Conservation (phyloP, 1,140 invertebrate genomes). For the Aphis craccivora region DNA sequence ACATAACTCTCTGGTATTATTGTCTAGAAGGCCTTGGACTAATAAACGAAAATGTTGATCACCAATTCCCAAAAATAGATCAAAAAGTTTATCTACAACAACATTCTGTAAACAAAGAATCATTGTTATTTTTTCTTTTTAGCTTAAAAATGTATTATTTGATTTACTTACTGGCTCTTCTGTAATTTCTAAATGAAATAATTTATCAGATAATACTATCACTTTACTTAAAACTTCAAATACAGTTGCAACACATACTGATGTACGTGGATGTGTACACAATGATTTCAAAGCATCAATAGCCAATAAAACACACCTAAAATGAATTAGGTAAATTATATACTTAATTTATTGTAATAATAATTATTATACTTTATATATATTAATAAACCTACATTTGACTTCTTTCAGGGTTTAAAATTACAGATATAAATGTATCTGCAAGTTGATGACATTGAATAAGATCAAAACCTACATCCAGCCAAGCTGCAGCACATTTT, state of each 20-base stretch:
- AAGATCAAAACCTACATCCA: slow-evolving; percentile 55
- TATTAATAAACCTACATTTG: slow-evolving; percentile 32
- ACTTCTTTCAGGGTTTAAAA: slow-evolving; percentile 54
- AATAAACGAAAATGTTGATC: slow-evolving; percentile 74
- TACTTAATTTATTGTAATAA: not conserved
- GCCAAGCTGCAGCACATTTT: slow-evolving; percentile 53
- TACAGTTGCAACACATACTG: slow-evolving; percentile 42
- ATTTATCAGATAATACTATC: slow-evolving; percentile 53
- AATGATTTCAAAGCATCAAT: slow-evolving; percentile 56
- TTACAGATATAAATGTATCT: slow-evolving; percentile 54
- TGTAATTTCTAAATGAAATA: slow-evolving; percentile 52
- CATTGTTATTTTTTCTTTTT: not conserved
- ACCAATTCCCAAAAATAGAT: slow-evolving; percentile 71
- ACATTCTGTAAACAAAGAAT: slow-evolving; percentile 64
- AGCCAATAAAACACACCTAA: slow-evolving; percentile 50
- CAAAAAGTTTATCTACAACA: slow-evolving; percentile 68
- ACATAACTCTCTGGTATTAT: slow-evolving; percentile 64
- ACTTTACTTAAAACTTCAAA: slow-evolving; percentile 53
- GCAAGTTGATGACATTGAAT: slow-evolving; percentile 38
- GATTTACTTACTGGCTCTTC: slow-evolving; percentile 38
- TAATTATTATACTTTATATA: not conserved
- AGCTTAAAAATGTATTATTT: not conserved
- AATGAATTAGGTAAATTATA: not conserved
- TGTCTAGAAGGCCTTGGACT: slow-evolving; percentile 66
- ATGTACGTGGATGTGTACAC: slow-evolving; percentile 50